Base-by-base conservation (phyloP, 1,140 invertebrate species). In the Drosophila rhopaloa region DNA sequence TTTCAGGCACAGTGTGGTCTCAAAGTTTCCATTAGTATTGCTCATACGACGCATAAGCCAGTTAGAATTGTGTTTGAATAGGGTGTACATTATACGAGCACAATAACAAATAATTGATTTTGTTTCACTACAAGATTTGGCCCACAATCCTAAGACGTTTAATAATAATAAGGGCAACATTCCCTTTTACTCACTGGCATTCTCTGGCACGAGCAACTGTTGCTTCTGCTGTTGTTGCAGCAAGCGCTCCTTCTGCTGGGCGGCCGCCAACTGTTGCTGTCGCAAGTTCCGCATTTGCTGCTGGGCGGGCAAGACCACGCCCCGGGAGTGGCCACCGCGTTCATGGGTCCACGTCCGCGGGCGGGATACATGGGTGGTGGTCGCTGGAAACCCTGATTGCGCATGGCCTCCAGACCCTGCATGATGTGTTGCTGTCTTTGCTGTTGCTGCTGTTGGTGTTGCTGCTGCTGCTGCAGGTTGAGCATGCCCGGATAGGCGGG, bases 181-280 rank as follows among this genome's bases (percentile, higher is more conserved):
- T 50, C n/a, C 27, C 47, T 10, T 3, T n/a, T 50, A 91, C 91
- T 88, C 73, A 92, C 90, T 94, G 71, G 95, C 94, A 92, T 95
- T 95, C 81, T 94, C 94, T 60, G 94, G 94, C 70, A 95, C 94
- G 44, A 96, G 92, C 81, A 96, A 67, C 79, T 96, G 95, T 76
- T 96, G 95, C 66, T 96, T 95, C 76, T 95, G 95, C 76, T 95
- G 95, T 74, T 95, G 95, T 67, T 96, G 95, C 57, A 95, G 91
- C 29, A 95, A 90, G 32, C 95, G 93, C 44, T 95, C 93, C 71
- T 94, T 94, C 63, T 94, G 92, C 67, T 94, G 93, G 38, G 93
- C 93, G 1, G 93, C 93, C 75, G 73, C 91, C 72, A 82, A 11
- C 16, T 81, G 80, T 7, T 83, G 81, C 29, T 85, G 89, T 0